These are phyloP conservation scores for Drosophila neocordata DNA, from an alignment of 1,140 invertebrate genomes.

Conservation along the genomic window DNA sequence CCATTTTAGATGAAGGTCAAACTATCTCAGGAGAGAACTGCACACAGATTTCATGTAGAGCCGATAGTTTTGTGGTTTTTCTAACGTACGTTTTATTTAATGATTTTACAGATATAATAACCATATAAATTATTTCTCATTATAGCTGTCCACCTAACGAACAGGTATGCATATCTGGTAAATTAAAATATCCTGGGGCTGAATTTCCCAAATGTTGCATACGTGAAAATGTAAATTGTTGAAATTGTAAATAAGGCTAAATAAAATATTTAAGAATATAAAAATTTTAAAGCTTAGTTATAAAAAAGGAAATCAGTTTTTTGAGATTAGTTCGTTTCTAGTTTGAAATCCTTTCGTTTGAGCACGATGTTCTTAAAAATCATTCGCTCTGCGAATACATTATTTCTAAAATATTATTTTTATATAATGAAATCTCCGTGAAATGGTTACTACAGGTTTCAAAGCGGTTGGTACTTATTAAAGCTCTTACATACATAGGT, in stretches of 20 bases:
- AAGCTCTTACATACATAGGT: no score
- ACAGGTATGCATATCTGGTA: constrained; percentile 2
- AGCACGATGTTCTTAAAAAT: no score
- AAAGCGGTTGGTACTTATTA: no score
- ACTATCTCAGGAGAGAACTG: background rate
- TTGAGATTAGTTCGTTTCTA: no score
- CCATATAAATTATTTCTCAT: background rate
- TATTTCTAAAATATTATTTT: no score
- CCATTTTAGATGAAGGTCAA: constrained; percentile 18
- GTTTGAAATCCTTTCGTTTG: no score
- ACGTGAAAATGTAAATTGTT: constrained; percentile 10
- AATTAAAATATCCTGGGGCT: constrained; percentile 25
- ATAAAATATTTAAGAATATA: no score
- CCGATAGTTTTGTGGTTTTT: constrained; percentile 1
- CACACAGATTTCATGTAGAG: background rate
- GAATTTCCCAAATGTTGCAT: constrained; percentile 41
- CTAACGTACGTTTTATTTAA: constrained; percentile 7
- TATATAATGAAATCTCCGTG: no score
- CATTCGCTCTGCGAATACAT: no score
- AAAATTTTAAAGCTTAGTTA: no score
- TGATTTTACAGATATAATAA: background rate
- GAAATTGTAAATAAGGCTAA: background rate
- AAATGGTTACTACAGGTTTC: no score
- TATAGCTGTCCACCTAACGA: constrained; percentile 15
- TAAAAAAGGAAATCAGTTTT: no score